Evolutionary conservation across 2,113 vertebrate genomes (phyloP), one percentile per base, ranked within the genome.

Genomic region (Thymallus thymallus): DNA sequence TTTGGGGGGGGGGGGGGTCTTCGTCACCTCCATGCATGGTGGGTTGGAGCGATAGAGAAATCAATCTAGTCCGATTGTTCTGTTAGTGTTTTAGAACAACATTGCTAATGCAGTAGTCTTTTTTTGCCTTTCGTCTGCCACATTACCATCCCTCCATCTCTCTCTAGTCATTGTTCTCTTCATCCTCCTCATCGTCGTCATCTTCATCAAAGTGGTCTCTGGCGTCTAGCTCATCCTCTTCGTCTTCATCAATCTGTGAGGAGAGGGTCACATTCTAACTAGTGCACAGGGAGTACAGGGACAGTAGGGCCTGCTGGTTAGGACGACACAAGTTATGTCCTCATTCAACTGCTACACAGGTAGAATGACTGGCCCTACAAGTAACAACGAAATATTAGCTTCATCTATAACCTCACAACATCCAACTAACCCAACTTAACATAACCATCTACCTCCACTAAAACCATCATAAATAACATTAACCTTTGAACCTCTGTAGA

Each of bases 221-320:
- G 64, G 88, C 62, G 22, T 94, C 93, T 2, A 94, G 83, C 67
- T 94, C 93, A 16, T 94, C 93, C 65, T 94, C 92, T 73, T 94
- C 93, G 65, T 94, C 92, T 73, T 94, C 93, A 76, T 94, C 93
- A 76, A 94, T 89, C 93, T 94, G 89, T 12, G 63, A 69, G 74
- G 26, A 83, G n/a, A 89, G 70, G 6, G 69, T 61, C 74, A 86
- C 83, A 87, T 76, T 86, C 83, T 86, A 81, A 90, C 82, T 86
- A 84, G n/a, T 80, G 80, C 77, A 87, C 20, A 85, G 16, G 29
- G 62, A 26, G 22, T 23, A 29, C 24, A 64, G 26, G 24, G 26
- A 30, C 13, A 35, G 69, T 45, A 69, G 68, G 63, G 68, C 83
- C 69, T 74, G 84, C 76, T 75, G 63, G 45, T 69, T 6, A 0